Percentiles rank a stretch among this genome's conserved stretches.
Conservation (phyloP, 2,113 vertebrate species). For the Paratilapia polleni region DNA sequence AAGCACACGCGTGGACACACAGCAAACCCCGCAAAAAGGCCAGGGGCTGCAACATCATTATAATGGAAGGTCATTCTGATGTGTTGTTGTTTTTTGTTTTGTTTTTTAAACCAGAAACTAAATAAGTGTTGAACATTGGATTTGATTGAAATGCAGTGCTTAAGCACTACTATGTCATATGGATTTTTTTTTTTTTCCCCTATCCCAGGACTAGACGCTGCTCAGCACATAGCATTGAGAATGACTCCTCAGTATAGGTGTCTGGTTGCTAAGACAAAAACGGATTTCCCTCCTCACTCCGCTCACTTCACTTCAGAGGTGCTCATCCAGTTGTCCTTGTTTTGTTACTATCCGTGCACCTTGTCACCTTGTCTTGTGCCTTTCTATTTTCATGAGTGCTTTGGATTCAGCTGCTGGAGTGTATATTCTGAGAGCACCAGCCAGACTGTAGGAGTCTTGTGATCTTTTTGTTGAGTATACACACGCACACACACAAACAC, state of each 20-base stretch:
- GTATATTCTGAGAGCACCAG: neutral
- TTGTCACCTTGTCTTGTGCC: constrained; percentile 3
- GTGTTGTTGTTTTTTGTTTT: neutral
- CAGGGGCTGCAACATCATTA: too few species aligned
- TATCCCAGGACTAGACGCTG: neutral
- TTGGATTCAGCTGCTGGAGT: constrained; percentile 5
- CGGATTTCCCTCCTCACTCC: constrained; percentile 12
- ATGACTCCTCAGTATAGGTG: neutral
- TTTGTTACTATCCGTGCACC: neutral
- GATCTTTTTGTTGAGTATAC: constrained; percentile 14
- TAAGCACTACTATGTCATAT: neutral
- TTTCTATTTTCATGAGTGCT: neutral
- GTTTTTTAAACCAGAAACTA: neutral
- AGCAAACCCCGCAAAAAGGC: too few species aligned
- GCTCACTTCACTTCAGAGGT: neutral
- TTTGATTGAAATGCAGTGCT: neutral
- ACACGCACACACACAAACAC: neutral
- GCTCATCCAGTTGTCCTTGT: neutral
- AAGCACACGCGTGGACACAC: too few species aligned
- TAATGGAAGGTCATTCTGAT: too few species aligned
- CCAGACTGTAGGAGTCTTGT: constrained; percentile 17
- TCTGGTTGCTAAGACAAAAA: constrained; percentile 11
- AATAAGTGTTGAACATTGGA: neutral
- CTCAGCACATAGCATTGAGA: constrained; percentile 3
- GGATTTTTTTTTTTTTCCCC: neutral